phyloP scores from a whole-genome alignment of 1,140 invertebrate species.

The Penaeus chinensis region DNA sequence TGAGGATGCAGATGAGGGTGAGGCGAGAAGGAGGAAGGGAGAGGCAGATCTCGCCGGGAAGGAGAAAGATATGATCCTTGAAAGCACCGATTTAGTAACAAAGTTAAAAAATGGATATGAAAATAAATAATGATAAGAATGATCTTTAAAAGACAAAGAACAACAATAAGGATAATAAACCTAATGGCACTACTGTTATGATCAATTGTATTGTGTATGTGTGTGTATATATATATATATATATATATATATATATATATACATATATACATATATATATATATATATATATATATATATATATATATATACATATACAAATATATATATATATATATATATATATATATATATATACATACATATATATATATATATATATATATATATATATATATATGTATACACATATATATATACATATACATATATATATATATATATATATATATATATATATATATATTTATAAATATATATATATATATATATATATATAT shows the following conservation, averaged over 20 bases:
- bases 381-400: neutral
- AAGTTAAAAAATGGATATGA: no score
- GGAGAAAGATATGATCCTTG: no score
- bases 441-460: neutral
- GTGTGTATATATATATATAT: neutral
- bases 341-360: no score
- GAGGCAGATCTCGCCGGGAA: no score
- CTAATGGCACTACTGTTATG: no score
- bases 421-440: neutral
- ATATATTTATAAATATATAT: neutral
- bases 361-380: neutral
- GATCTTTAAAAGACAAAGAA: no score
- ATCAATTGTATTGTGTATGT: neutral
- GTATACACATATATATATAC: neutral
- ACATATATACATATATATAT: neutral
- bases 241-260: slow-evolving; percentile 6
- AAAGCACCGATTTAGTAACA: no score
- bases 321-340: neutral
- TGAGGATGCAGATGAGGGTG: no score
- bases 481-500: neutral
- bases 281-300: neutral
- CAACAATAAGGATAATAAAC: no score
- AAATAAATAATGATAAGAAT: no score
- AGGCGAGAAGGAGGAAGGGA: no score
- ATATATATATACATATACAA: neutral